Conservation (phyloP, 1,140 invertebrate genomes). For the Orchestia grillus region DNA sequence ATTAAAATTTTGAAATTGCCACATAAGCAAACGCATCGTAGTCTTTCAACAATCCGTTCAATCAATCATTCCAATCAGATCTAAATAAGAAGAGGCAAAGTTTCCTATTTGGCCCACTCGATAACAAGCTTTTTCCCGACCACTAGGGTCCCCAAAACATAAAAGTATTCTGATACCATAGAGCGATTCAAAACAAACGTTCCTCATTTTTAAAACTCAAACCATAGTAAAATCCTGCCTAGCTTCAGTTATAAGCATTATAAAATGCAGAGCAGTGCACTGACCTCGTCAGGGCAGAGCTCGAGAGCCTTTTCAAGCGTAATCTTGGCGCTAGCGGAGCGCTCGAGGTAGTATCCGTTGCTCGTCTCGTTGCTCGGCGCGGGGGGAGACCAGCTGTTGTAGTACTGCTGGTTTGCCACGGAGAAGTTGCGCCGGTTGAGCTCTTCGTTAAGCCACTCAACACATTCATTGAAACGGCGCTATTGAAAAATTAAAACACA, state of each 20-base stretch:
- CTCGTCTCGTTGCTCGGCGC: constrained; percentile 94
- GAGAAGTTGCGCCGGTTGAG: constrained; percentile 77
- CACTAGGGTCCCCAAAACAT: no score
- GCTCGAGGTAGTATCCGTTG: constrained; percentile 94
- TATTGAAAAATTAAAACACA: constrained; percentile 73
- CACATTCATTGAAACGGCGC: constrained; percentile 87
- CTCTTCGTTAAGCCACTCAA: constrained; percentile 96
- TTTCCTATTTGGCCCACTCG: no score
- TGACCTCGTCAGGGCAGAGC: constrained; percentile 84
- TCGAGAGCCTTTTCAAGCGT: constrained; percentile 88
- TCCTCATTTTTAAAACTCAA: neutral
- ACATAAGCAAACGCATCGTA: no score
- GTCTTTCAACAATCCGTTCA: no score
- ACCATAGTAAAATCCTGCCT: no score
- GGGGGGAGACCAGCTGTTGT: constrained; percentile 94
- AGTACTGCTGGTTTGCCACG: constrained; percentile 76
- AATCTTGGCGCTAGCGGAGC: constrained; percentile 92
- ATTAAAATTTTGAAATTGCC: no score
- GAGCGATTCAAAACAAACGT: no score
- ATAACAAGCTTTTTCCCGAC: no score
- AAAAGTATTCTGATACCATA: no score
- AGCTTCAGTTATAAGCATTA: neutral
- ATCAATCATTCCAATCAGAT: no score
- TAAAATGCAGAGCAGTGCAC: neutral
- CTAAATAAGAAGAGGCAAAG: no score